A percentile compares a stretch with the other conserved stretches of the same genome.
These are phyloP conservation scores for Saturnia pavonia DNA, from an alignment of 2,888 invertebrate genomes.

Conservation along the genomic window DNA sequence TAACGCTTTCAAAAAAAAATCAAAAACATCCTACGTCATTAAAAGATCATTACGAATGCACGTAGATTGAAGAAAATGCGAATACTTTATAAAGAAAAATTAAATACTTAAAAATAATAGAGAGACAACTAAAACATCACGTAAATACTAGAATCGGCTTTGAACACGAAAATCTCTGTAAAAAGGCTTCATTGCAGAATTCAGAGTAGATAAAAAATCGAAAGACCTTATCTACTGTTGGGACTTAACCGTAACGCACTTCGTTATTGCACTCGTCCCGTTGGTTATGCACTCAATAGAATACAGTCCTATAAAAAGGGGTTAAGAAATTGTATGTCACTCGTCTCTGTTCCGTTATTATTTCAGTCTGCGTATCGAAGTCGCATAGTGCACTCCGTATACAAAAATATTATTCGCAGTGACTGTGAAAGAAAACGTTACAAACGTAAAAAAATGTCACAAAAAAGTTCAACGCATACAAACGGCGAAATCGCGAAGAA, in stretches of 20 bases:
- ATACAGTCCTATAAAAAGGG: neutral
- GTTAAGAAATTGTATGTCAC: neutral
- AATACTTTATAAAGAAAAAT: neutral
- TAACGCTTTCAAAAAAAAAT: too few relatives aligned
- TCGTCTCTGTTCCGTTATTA: conserved; percentile 2
- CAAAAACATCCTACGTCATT: too few relatives aligned
- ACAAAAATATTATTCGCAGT: conserved; percentile 1
- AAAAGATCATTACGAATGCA: too few relatives aligned
- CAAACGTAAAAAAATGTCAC: neutral
- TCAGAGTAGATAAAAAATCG: neutral
- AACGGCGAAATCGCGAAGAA: neutral
- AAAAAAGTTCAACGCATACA: neutral
- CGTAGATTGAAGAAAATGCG: neutral
- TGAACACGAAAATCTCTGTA: neutral
- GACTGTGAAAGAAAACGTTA: neutral
- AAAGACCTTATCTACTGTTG: neutral
- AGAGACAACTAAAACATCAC: neutral
- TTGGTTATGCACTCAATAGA: neutral
- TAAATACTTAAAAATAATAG: neutral
- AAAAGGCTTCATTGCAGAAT: neutral
- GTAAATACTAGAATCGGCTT: neutral
- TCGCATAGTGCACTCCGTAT: conserved; percentile 4
- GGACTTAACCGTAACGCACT: neutral
- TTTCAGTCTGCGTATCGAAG: neutral
- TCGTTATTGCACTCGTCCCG: neutral